phyloP scores from a whole-genome alignment of 2,113 vertebrate genomes.

The Plecotus auritus region DNA sequence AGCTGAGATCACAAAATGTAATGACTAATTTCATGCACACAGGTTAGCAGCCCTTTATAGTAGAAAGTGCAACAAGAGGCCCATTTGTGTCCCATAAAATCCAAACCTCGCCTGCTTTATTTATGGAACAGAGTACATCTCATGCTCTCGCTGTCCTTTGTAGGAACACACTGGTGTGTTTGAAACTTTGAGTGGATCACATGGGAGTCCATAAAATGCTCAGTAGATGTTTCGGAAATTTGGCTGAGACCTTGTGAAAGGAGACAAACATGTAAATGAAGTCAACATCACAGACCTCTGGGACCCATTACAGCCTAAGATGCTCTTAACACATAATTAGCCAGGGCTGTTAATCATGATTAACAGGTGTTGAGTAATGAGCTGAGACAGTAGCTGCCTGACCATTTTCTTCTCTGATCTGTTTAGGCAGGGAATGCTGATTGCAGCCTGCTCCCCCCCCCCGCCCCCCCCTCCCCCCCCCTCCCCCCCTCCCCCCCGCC shows the following conservation, averaged over 20 bases:
- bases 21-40: conserved; percentile 29
- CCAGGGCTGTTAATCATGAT: conserved; percentile 80
- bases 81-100: not conserved
- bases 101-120: conserved; percentile 12
- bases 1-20: not conserved
- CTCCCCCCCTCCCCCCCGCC: accelerated
- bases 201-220: conserved; percentile 59
- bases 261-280: conserved; percentile 81
- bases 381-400: conserved; percentile 82
- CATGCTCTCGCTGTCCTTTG: not conserved
- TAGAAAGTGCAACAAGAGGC: conserved; percentile 20
- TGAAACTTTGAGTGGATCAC: not conserved
- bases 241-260: conserved; percentile 78
- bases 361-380: conserved; percentile 87
- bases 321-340: conserved; percentile 82
- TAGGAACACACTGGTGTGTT: not conserved
- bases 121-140: conserved; percentile 7
- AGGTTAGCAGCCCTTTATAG: conserved; percentile 52
- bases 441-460: conserved; percentile 1
- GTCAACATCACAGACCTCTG: conserved; percentile 76
- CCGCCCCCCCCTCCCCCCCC: accelerated
- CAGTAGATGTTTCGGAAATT: conserved; percentile 58
- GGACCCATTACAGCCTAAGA: conserved; percentile 76
- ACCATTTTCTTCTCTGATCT: conserved; percentile 73
- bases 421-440: conserved; percentile 68